These are phyloP conservation scores for Drymonia ruficornis DNA, from an alignment of 2,888 invertebrate genomes.

Conservation along the genomic window DNA sequence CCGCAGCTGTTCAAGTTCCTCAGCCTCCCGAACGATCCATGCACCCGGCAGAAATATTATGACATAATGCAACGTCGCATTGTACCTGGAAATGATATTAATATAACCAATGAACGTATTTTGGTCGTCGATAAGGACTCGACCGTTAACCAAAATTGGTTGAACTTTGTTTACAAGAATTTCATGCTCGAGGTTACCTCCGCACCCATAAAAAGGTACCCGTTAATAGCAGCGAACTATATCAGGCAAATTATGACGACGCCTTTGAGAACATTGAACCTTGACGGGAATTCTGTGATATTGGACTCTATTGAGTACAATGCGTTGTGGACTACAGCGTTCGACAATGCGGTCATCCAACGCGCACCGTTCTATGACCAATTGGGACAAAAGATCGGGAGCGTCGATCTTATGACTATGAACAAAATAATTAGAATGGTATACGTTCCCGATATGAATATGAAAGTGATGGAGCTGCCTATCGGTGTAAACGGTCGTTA, in stretches of 20 bases:
- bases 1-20: slow-evolving; percentile 28
- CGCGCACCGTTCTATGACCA: slow-evolving; percentile 19
- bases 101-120: slow-evolving; percentile 20
- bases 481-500: slow-evolving; percentile 18
- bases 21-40: slow-evolving; percentile 27
- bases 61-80: slow-evolving; percentile 25
- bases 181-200: slow-evolving; percentile 17
- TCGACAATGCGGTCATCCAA: slow-evolving; percentile 17
- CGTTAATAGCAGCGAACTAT: slow-evolving; percentile 14
- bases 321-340: slow-evolving; percentile 13
- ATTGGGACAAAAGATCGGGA: slow-evolving; percentile 17
- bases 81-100: slow-evolving; percentile 22
- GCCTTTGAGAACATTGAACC: slow-evolving; percentile 9
- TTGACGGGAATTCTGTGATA: slow-evolving; percentile 31
- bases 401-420: slow-evolving; percentile 27
- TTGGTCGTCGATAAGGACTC: slow-evolving; percentile 28
- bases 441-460: neutral
- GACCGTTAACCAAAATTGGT: slow-evolving; percentile 24
- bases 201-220: slow-evolving; percentile 26
- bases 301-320: slow-evolving; percentile 23
- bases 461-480: slow-evolving; percentile 21
- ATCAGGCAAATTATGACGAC: slow-evolving; percentile 17
- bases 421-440: slow-evolving; percentile 16
- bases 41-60: slow-evolving; percentile 31
- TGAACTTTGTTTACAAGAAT: slow-evolving; percentile 13